Conservation (phyloP, 2,113 vertebrate genomes). For the Clarias gariepinus region DNA sequence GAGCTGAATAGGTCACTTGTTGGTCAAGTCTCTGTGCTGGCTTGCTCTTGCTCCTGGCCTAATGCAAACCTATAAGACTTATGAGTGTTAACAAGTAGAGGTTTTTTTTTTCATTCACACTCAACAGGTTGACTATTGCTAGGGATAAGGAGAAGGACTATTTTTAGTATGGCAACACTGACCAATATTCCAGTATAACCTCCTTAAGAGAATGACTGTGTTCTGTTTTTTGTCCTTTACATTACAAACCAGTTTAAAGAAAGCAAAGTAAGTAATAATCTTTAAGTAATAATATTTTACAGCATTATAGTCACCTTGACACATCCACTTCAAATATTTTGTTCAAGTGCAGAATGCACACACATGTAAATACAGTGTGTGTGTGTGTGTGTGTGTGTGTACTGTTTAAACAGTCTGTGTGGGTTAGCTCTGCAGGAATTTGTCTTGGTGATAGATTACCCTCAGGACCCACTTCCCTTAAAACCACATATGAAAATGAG, state of each 20-base stretch:
- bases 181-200: conserved; percentile 31
- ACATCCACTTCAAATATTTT: conserved; percentile 18
- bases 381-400: conserved; percentile 6
- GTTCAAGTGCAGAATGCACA: conserved; percentile 26
- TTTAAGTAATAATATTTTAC: neutral
- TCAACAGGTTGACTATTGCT: conserved; percentile 22
- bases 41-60: neutral
- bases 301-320: conserved; percentile 1
- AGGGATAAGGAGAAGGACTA: neutral
- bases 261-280: neutral
- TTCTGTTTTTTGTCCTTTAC: neutral
- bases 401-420: conserved; percentile 45
- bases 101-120: conserved; percentile 37
- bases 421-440: conserved; percentile 28
- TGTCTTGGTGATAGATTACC: conserved; percentile 33
- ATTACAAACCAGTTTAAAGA: neutral
- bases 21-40: neutral
- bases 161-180: conserved; percentile 30
- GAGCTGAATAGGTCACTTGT: conserved; percentile 42
- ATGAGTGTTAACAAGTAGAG: conserved; percentile 40
- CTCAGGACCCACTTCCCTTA: neutral
- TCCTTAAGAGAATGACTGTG: neutral
- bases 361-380: conserved; percentile 23
- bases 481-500: neutral
- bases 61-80: conserved; percentile 5